Conservation (phyloP, 2,888 invertebrate genomes). For the Aspidiotus destructor region DNA sequence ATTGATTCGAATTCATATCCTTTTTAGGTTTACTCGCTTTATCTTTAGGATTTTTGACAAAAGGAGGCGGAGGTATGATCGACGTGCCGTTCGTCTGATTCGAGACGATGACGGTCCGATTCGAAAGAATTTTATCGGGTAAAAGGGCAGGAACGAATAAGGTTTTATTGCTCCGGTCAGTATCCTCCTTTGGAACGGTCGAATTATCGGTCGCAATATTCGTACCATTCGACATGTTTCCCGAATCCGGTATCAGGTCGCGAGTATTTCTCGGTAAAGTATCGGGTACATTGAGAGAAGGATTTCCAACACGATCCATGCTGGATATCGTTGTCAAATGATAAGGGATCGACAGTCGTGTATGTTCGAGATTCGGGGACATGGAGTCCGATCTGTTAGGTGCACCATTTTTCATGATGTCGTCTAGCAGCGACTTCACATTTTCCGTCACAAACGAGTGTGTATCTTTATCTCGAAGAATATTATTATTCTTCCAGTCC, state of each 20-base stretch:
- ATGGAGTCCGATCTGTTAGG: neutral
- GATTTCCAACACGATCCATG: neutral
- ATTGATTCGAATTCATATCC: neutral
- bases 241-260: neutral
- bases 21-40: neutral
- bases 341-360: neutral
- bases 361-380: neutral
- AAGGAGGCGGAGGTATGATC: neutral
- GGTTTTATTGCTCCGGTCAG: too few species aligned
- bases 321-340: neutral
- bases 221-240: too few species aligned
- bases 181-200: too few species aligned
- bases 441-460: neutral
- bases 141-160: too few species aligned
- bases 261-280: neutral
- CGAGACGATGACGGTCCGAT: too few species aligned
- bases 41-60: neutral
- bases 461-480: neutral
- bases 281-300: neutral
- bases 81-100: neutral
- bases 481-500: neutral
- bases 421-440: neutral
- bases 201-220: too few species aligned
- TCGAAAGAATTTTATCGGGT: too few species aligned
- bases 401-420: neutral